Base-by-base conservation (phyloP, 2,797 vertebrate species). In the Enteromius unitaeniatus region DNA sequence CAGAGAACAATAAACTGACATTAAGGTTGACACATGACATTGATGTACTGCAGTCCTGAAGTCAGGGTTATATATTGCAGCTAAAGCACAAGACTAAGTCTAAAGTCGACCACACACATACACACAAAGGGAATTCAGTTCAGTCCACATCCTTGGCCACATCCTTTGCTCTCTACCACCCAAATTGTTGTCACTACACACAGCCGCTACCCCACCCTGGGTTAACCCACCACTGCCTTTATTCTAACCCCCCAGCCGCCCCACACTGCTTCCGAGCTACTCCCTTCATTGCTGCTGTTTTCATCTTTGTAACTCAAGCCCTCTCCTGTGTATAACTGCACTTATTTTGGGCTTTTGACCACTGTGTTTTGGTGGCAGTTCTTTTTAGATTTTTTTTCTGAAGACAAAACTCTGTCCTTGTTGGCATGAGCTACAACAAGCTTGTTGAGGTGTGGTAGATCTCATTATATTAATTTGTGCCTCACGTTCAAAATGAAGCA, bases 341-440 rank as follows among this genome's bases (percentile, higher is more conserved):
- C 60, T 73, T 86, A 86, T 91, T 93, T 84, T 89, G 83, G 72
- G 76, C 78, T 74, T 87, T 82, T 86, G 83, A 68, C 85, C 21
- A 81, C 5, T 74, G 81, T 69, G 82, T 78, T 28, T 51, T 82
- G 75, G 78, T 84, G 62, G 4, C 15, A 62, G 15, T 68, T 53
- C 70, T 42, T 78, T 58, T 70, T 78, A 55, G 14, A 34, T 45
- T 13, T 67, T 73, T 49, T 53, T 34, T 31, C 45, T 78, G 4
- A 62, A 47, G 26, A 45, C 47, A 42, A 70, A 70, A 26, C 68
- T 77, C 65, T 84, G 70, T 81, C 78, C 74, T 80, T 74, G 70
- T 82, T 86, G 82, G 70, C n/a, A 28, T 62, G 28, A 64, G 69
- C 74, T 51, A 53, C 49, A 31, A 37, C 21, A n/a, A 51, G 42